Evolutionary conservation across 1,140 invertebrate genomes (phyloP).

Genomic region (Philaenus spumarius): DNA sequence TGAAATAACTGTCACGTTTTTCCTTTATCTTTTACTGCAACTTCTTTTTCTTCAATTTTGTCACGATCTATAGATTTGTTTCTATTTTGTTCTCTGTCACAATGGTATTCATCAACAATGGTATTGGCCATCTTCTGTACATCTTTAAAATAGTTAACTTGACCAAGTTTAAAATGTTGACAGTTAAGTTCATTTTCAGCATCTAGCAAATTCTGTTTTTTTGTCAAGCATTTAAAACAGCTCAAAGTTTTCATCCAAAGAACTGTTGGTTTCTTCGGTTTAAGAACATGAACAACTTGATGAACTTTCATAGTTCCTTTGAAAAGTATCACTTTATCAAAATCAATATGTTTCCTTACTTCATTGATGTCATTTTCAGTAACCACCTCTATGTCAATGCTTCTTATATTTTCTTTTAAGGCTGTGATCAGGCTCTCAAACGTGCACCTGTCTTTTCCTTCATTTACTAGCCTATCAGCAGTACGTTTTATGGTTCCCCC

Average conservation of each 20-base stretch:
- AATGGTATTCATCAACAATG: too few relatives aligned
- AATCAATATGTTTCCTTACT: not conserved
- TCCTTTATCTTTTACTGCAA: too few relatives aligned
- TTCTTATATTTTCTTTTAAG: not conserved
- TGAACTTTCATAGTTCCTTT: constrained; percentile 7
- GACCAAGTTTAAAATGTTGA: too few relatives aligned
- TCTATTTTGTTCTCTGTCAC: too few relatives aligned
- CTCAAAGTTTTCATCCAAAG: not conserved
- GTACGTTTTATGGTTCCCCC: constrained; percentile 40
- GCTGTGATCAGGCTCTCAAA: not conserved
- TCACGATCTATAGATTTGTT: too few relatives aligned
- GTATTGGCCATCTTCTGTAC: too few relatives aligned
- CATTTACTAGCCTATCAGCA: constrained; percentile 27
- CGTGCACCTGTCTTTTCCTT: constrained; percentile 22
- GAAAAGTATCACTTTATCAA: not conserved
- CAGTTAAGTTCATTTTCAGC: too few relatives aligned
- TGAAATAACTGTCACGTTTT: too few relatives aligned
- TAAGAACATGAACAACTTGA: constrained; percentile 1
- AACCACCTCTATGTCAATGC: not conserved
- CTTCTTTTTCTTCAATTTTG: too few relatives aligned
- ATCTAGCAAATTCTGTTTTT: too few relatives aligned
- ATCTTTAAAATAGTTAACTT: too few relatives aligned
- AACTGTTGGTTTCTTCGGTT: not conserved
- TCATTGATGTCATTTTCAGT: not conserved
- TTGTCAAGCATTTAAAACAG: not conserved